phyloP scores from a whole-genome alignment of 1,140 invertebrate species.

The Trinorchestia longiramus region DNA sequence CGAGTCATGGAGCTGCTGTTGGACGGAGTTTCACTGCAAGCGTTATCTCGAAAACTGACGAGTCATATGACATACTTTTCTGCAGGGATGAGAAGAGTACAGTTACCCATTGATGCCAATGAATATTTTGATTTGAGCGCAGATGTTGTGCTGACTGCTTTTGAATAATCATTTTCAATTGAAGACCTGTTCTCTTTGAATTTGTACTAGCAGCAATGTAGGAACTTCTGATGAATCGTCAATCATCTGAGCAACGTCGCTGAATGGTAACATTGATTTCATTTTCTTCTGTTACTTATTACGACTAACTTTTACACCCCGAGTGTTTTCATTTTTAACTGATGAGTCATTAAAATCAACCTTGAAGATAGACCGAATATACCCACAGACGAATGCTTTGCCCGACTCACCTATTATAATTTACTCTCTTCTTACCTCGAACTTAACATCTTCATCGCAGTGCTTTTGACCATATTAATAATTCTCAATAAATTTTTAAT shows the following conservation, averaged over 20 bases:
- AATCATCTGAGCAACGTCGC: not conserved
- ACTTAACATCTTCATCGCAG: too few species aligned
- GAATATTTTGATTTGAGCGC: not conserved
- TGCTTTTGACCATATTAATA: too few species aligned
- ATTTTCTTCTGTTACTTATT: not conserved
- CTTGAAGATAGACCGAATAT: not conserved
- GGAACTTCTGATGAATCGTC: not conserved
- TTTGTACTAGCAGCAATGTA: not conserved
- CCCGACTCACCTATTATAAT: not conserved
- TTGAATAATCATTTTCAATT: not conserved
- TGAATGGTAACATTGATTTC: not conserved
- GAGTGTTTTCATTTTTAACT: not conserved
- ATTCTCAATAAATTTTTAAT: not conserved
- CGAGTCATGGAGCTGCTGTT: not conserved
- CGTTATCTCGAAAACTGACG: not conserved
- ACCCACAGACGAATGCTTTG: not conserved
- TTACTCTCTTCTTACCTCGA: not conserved
- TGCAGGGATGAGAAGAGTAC: not conserved
- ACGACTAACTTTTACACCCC: not conserved
- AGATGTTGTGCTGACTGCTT: not conserved
- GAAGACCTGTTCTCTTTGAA: not conserved
- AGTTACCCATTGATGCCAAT: not conserved
- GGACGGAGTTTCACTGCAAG: not conserved
- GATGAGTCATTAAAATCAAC: not conserved
- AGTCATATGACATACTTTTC: conserved; percentile 22